Conservation (phyloP, 37 sponge, comb jelly and placozoan species). For the Diacarnus erythraeanus region DNA sequence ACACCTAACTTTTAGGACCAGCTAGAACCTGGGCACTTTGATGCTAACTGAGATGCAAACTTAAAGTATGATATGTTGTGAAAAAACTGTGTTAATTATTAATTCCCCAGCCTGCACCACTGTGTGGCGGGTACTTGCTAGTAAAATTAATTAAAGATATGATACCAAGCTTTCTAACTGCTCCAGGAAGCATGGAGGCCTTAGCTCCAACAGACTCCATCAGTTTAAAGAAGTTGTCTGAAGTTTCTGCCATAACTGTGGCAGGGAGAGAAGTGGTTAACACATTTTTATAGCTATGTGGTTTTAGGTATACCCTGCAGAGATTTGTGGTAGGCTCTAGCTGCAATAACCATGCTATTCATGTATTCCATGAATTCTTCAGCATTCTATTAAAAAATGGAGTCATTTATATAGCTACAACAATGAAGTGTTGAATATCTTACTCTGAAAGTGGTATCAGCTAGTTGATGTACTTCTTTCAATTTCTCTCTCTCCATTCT, state of each 20-base stretch:
- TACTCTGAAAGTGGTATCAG: slow-evolving; percentile 73
- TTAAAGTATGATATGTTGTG: too few relatives aligned
- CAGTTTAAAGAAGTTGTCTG: slow-evolving; percentile 30
- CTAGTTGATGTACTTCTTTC: slow-evolving; percentile 53
- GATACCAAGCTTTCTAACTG: slow-evolving; percentile 60
- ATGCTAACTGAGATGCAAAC: too few relatives aligned
- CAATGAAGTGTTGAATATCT: not conserved
- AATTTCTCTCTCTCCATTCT: not conserved
- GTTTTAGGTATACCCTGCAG: slow-evolving; percentile 42
- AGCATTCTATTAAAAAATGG: slow-evolving; percentile 20
- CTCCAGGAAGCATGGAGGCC: slow-evolving; percentile 60
- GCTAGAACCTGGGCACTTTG: too few relatives aligned
- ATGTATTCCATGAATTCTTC: slow-evolving; percentile 58
- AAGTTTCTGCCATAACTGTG: slow-evolving; percentile 40
- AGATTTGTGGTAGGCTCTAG: slow-evolving; percentile 53
- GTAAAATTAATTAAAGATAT: not conserved
- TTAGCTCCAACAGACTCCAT: slow-evolving; percentile 55
- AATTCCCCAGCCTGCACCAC: too few relatives aligned
- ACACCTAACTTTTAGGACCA: too few relatives aligned
- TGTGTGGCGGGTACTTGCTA: too few relatives aligned
- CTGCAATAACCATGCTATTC: slow-evolving; percentile 35
- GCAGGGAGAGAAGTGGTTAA: too few relatives aligned
- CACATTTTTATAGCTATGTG: not conserved
- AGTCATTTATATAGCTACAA: not conserved
- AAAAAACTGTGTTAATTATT: too few relatives aligned